Evolutionary conservation across 2,888 invertebrate species (phyloP), one percentile per base, ranked within the genome.

Genomic region (Celastrina argiolus): DNA sequence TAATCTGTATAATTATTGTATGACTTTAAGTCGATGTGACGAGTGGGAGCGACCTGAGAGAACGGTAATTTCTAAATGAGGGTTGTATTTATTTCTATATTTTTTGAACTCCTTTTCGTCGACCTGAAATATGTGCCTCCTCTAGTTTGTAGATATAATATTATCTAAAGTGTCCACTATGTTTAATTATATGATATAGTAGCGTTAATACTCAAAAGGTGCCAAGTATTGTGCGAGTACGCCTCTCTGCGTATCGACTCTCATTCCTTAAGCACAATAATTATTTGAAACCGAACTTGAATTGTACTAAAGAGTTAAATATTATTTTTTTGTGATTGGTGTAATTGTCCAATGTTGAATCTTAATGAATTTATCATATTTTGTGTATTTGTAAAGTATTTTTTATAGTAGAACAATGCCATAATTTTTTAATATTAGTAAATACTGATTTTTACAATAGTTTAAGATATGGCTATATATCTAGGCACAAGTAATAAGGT

Each of bases 121-220:
- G 83, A 84, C 82, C 83, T 82, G 86, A 84, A 81, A 81, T 78
- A 84, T 81, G 84, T 83, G 85, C 85, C 85, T 86, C 84, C 81
- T 81, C 75, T 83, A 84, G 84, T 77, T 78, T 71, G 78, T 82
- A 83, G 81, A 76, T 69, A 76, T 80, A 51, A 22, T 51, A 77
- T 75, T 75, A 74, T 73, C 75, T 74, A 76, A 75, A 72, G 80
- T 79, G 78, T 80, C 77, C 76, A 79, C 71, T 80, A 79, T 73
- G 78, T 76, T 75, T 80, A 78, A 76, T 75, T 78, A 75, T 80
- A 76, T 76, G 75, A 75, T 73, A 79, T 83, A 79, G 82, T 83
- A 81, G 84, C 79, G 80, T 86, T 80, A 88, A 88, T 88, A 88
- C 88, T 88, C 88, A 88, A 80, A 84, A 82, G 85, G 87, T 86